Evolutionary conservation across 2,888 invertebrate genomes (phyloP).

Genomic region (Oscheius sp.): DNA sequence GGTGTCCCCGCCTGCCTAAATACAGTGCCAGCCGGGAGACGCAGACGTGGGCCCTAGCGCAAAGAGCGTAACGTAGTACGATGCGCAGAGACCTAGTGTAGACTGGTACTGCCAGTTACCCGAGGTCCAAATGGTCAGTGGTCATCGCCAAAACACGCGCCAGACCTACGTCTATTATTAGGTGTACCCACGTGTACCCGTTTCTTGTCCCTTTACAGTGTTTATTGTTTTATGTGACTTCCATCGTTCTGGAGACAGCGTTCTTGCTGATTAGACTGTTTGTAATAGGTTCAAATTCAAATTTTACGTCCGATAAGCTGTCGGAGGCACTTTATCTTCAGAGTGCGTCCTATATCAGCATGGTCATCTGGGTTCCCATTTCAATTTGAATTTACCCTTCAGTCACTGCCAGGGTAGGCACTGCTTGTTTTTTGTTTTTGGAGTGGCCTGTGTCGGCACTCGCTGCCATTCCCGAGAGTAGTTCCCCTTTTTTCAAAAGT

Average conservation of each 20-base stretch:
- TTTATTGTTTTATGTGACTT: neutral
- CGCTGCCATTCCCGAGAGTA: neutral
- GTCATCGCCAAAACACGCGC: constrained; percentile 35
- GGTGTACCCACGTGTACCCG: constrained; percentile 24
- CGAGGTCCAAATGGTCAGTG: constrained; percentile 34
- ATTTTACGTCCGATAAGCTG: neutral
- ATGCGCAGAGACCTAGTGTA: constrained; percentile 23
- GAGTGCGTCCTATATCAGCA: constrained; percentile 10
- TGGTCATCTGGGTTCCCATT: constrained; percentile 18
- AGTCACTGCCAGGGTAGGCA: neutral
- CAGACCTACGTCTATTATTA: constrained; percentile 33
- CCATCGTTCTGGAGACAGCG: neutral
- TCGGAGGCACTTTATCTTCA: constrained; percentile 12
- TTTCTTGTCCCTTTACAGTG: neutral
- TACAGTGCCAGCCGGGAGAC: constrained; percentile 35
- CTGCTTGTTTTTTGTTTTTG: neutral
- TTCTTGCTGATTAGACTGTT: neutral
- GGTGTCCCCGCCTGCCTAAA: constrained; percentile 7
- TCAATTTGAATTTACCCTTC: constrained; percentile 10
- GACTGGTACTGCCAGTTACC: constrained; percentile 37
- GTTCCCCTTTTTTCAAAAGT: neutral
- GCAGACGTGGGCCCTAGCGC: neutral
- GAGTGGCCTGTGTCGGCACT: neutral
- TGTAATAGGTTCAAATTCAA: constrained; percentile 12
- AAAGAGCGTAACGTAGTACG: constrained; percentile 19